Percentiles rank a stretch among this genome's conserved stretches.
Conservation (phyloP, 2,888 invertebrate genomes). For the Halictus quadricinctus region DNA sequence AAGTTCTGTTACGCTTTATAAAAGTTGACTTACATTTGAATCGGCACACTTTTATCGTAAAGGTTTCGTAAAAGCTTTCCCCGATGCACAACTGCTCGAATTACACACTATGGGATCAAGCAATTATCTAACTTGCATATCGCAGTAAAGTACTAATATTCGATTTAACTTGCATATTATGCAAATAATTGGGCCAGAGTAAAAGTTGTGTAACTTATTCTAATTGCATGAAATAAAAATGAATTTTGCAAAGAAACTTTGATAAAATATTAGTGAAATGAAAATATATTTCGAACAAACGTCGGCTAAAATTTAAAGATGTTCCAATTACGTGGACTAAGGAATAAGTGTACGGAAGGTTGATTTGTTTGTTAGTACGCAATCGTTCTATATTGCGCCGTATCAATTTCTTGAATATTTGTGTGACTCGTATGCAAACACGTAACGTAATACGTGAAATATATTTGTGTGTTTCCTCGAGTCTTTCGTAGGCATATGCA, state of each 20-base stretch:
- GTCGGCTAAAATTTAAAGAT: neutral
- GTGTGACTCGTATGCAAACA: conserved; percentile 48
- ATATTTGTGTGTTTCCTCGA: conserved; percentile 14
- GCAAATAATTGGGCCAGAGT: neutral
- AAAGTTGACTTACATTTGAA: neutral
- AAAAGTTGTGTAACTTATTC: neutral
- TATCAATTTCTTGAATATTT: conserved; percentile 44
- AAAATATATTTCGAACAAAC: neutral
- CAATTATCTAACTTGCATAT: neutral
- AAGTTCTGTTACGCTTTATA: neutral
- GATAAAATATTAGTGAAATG: neutral
- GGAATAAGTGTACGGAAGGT: conserved; percentile 29
- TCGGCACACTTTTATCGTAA: neutral
- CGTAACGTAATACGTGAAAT: conserved; percentile 30
- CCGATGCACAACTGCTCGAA: neutral
- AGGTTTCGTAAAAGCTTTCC: neutral
- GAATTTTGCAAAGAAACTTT: neutral
- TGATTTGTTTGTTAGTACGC: conserved; percentile 47
- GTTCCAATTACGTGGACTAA: conserved; percentile 24
- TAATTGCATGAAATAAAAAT: neutral
- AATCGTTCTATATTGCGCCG: conserved; percentile 67
- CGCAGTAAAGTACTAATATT: neutral
- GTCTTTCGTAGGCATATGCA: conserved; percentile 24
- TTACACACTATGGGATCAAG: neutral
- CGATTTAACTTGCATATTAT: neutral